Percentiles rank a stretch among this genome's conserved stretches.
Conservation (phyloP, 2,797 vertebrate species). For the Phaenicophaeus curvirostris region DNA sequence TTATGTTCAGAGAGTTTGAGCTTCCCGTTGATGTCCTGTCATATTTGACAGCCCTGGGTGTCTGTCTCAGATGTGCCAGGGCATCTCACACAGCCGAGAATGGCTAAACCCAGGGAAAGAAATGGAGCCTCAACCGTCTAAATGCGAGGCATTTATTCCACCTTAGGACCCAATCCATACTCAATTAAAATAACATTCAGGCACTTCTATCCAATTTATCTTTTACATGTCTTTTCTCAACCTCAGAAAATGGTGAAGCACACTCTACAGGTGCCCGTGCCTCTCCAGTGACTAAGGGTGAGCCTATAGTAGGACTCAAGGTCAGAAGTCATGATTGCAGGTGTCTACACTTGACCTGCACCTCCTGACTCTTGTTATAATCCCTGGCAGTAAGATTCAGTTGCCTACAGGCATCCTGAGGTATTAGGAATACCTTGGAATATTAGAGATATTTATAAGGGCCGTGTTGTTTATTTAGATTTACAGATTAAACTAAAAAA, state of each 20-base stretch:
- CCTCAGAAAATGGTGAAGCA: neutral
- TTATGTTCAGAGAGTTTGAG: neutral
- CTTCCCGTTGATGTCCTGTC: neutral
- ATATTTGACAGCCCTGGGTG: neutral
- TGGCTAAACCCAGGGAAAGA: neutral
- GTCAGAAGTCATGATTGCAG: neutral
- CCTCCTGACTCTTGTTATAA: neutral
- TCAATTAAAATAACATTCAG: neutral
- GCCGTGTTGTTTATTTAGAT: neutral
- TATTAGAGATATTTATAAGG: neutral
- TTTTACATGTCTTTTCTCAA: neutral
- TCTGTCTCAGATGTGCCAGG: neutral
- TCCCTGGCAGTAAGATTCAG: neutral
- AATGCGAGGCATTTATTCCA: neutral
- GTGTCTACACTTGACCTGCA: neutral
- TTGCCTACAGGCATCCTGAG: neutral
- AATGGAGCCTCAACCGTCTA: neutral
- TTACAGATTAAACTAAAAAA: neutral
- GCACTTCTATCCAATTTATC: neutral
- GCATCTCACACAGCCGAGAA: neutral
- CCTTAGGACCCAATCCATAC: too few species aligned
- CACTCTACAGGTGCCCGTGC: accelerated
- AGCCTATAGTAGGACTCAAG: neutral
- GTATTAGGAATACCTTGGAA: neutral
- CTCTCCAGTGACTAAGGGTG: neutral